Percentiles rank a stretch among this genome's conserved stretches.
These are phyloP conservation scores for Dicranocentrus wangi DNA, from an alignment of 2,888 invertebrate genomes.

Conservation along the genomic window DNA sequence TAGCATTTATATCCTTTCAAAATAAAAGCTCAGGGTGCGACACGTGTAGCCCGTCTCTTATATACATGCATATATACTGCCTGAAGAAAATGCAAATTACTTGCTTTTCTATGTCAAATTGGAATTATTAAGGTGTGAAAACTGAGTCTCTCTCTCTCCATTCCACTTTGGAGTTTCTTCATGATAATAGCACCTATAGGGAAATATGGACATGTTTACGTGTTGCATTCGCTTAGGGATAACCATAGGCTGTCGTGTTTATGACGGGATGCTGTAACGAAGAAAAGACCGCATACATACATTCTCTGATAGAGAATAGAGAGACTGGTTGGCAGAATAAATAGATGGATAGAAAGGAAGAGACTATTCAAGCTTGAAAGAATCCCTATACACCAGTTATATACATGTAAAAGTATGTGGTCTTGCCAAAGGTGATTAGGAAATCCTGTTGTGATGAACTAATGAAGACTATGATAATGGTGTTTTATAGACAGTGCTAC, in stretches of 20 bases:
- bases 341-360: neutral
- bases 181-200: conserved; percentile 23
- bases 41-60: conserved; percentile 49
- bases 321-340: neutral
- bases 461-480: conserved; percentile 61
- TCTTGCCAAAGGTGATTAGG: conserved; percentile 63
- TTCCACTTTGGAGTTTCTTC: conserved; percentile 34
- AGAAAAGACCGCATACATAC: conserved; percentile 7
- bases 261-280: conserved; percentile 10
- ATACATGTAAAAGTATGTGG: conserved; percentile 28
- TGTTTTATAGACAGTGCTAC: conserved; percentile 55
- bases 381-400: conserved; percentile 14
- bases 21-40: conserved; percentile 43
- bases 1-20: neutral
- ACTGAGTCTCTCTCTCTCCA: conserved; percentile 51
- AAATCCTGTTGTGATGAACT: conserved; percentile 62
- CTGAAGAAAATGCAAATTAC: conserved; percentile 57
- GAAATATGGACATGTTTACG: neutral
- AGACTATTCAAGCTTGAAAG: neutral
- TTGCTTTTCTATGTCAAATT: conserved; percentile 58
- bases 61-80: neutral
- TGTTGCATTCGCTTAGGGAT: too few relatives aligned
- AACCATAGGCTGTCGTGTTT: too few relatives aligned
- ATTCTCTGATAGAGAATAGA: neutral
- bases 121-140: conserved; percentile 63